Base-by-base conservation (phyloP, 2,113 vertebrate genomes). In the Pterocles burchelli region DNA sequence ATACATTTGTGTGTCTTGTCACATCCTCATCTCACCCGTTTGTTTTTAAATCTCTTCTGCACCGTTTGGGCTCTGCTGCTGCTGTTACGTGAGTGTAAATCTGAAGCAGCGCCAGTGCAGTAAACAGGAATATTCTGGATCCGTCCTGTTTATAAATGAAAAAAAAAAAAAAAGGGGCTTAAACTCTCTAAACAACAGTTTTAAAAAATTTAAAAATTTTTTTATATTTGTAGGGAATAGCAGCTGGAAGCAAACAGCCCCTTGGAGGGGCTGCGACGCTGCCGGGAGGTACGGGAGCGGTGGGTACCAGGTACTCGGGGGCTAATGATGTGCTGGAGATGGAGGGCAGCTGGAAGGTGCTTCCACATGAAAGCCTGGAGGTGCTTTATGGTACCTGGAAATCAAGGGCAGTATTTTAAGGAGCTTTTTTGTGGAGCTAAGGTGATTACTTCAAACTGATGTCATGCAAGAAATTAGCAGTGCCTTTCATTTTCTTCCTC, bases 401-500 rank as follows among this genome's bases (percentile, higher is more conserved):
- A 38, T 7, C 65, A 49, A 55, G 33, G 7, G 43, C 6, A 3
- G 54, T 9, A 3, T 77, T 83, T 89, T 43, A 62, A 75, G 51
- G 46, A 29, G 46, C 5, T 38, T 67, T 67, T 72, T 48, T 31
- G 28, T 29, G 49, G 49, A 41, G 25, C 79, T 68, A 46, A 91
- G 41, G 65, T 49, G 10, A 55, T 68, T 10, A 13, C n/a, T 81
- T 84, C 9, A 43, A 62, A 7, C 19, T 33, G 74, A 77, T 22
- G 24, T 59, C 70, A 33, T 24, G 81, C 68, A 34, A 91, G 84
- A 90, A 96, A 89, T 78, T 45, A 85, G 71, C 83, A 65, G 73
- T 38, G 86, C 68, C 65, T 87, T 89, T 45, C 10, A 48, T 75
- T 93, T 71, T 74, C 89, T 87, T 78, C 66, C 72, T 51, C 7